A percentile compares a stretch with the other conserved stretches of the same genome.
Evolutionary conservation across 2,797 vertebrate genomes (phyloP).

Genomic region (Huso huso): DNA sequence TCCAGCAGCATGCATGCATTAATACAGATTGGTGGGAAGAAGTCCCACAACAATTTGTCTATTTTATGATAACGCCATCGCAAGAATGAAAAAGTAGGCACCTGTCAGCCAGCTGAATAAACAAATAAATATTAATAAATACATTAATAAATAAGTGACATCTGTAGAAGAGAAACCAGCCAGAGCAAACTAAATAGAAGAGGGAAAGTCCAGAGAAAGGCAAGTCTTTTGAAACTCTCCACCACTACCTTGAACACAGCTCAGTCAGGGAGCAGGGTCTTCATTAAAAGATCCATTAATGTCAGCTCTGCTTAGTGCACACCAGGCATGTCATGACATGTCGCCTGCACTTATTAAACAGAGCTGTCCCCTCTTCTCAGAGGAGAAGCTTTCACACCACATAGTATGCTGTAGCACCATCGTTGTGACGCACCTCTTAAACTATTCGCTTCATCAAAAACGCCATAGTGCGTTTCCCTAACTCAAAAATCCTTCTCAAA

Average conservation of each 20-base stretch:
- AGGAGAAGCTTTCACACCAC: conserved; percentile 39
- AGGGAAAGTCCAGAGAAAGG: conserved; percentile 31
- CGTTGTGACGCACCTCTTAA: too few relatives aligned
- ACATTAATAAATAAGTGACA: not conserved
- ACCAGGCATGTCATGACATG: conserved; percentile 35
- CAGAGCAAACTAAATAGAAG: conserved; percentile 3
- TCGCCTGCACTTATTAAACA: conserved; percentile 32
- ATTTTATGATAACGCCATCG: too few relatives aligned
- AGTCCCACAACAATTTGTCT: too few relatives aligned
- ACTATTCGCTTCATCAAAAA: too few relatives aligned
- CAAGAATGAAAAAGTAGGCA: too few relatives aligned
- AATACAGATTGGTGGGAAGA: too few relatives aligned
- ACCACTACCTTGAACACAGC: conserved; percentile 38
- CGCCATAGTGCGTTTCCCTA: too few relatives aligned
- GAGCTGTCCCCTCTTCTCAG: conserved; percentile 14
- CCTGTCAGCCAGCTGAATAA: not conserved
- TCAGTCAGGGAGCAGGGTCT: conserved; percentile 59
- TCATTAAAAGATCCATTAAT: conserved; percentile 62
- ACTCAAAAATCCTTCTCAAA: too few relatives aligned
- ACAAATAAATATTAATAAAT: not conserved
- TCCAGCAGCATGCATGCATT: too few relatives aligned
- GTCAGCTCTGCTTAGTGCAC: conserved; percentile 56
- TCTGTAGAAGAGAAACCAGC: not conserved
- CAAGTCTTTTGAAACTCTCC: conserved; percentile 26
- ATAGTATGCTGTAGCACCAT: conserved; percentile 7